phyloP scores from a whole-genome alignment of 2,888 invertebrate genomes.

The Sinodicranocentrus sp. region DNA sequence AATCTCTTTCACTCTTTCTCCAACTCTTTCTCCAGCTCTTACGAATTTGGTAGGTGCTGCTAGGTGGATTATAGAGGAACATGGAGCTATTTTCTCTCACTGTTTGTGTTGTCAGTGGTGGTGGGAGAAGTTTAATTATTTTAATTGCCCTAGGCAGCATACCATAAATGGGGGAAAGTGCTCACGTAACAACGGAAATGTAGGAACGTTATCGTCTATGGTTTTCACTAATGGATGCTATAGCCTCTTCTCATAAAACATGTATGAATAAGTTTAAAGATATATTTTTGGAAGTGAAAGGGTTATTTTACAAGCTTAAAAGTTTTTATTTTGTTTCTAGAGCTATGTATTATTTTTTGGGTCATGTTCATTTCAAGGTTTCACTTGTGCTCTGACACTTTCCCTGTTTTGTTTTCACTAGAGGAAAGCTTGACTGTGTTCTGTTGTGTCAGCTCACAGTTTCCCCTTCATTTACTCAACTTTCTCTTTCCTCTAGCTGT shows the following conservation, averaged over 20 bases:
- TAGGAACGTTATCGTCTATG: not conserved
- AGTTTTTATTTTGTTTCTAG: not conserved
- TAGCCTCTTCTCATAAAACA: not conserved
- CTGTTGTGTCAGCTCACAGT: slow-evolving; percentile 3
- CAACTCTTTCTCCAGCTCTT: too few species aligned
- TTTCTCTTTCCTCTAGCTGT: not conserved
- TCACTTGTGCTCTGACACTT: slow-evolving; percentile 23
- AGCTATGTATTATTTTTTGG: not conserved
- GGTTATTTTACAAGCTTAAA: too few species aligned
- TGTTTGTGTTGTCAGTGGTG: slow-evolving; percentile 12
- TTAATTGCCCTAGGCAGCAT: slow-evolving; percentile 45
- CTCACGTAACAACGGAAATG: slow-evolving; percentile 12
- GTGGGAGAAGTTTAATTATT: slow-evolving; percentile 54
- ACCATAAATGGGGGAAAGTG: slow-evolving; percentile 27
- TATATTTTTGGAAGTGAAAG: too few species aligned
- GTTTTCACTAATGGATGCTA: slow-evolving; percentile 17
- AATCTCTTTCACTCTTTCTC: not conserved
- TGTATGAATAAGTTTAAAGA: too few species aligned
- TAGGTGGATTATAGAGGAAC: not conserved
- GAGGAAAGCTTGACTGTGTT: not conserved
- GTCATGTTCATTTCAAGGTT: slow-evolving; percentile 19
- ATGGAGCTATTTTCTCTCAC: not conserved
- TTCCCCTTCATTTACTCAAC: not conserved
- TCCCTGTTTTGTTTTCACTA: not conserved
- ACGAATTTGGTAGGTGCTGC: too few species aligned